phyloP scores from a whole-genome alignment of 1,140 invertebrate genomes.

The Branchinecta lindahli region DNA sequence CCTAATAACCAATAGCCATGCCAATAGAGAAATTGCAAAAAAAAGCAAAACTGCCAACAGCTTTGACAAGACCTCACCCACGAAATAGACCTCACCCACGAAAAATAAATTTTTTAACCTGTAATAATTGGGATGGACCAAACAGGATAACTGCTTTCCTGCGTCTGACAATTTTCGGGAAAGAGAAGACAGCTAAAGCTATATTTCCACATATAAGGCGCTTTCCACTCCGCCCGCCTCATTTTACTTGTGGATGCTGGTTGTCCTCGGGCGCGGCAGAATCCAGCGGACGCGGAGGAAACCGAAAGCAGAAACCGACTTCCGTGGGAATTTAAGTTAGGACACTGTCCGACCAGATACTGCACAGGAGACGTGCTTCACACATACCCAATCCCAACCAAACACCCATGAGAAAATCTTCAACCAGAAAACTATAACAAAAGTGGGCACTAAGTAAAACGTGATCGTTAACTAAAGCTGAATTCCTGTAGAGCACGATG shows the following conservation, averaged over 20 bases:
- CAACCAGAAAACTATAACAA: too few species aligned
- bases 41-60: not conserved
- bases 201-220: conserved; percentile 38
- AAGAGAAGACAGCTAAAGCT: not conserved
- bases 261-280: too few species aligned
- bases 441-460: too few species aligned
- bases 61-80: not conserved
- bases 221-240: conserved; percentile 27
- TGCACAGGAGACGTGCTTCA: conserved; percentile 13
- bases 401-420: too few species aligned
- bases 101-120: too few species aligned
- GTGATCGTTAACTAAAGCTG: too few species aligned
- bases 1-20: conserved; percentile 16
- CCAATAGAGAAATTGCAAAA: conserved; percentile 7
- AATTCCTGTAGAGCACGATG: too few species aligned
- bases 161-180: not conserved
- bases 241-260: too few species aligned
- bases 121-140: too few species aligned
- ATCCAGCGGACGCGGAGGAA: too few species aligned
- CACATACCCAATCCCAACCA: not conserved
- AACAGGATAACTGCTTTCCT: not conserved
- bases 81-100: too few species aligned
- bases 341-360: not conserved
- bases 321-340: not conserved
- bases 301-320: too few species aligned